phyloP scores from a whole-genome alignment of 2,797 vertebrate genomes.

The Potorous gilbertii region DNA sequence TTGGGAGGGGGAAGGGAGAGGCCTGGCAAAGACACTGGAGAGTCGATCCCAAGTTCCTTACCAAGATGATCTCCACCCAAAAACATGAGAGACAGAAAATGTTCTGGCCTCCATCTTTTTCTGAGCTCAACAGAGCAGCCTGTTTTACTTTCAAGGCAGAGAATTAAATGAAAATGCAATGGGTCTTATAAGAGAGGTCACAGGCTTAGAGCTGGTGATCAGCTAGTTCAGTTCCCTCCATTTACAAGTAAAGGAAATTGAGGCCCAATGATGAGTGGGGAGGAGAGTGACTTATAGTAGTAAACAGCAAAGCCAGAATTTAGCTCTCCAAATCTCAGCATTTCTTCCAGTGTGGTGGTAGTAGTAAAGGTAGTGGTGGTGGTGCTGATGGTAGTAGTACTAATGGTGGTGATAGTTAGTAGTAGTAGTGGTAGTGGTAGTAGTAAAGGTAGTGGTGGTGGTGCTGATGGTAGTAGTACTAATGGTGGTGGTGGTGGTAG shows the following conservation, averaged over 20 bases:
- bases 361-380: no score
- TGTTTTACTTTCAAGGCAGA: neutral
- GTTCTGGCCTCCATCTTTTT: neutral
- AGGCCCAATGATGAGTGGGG: neutral
- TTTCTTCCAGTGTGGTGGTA: neutral
- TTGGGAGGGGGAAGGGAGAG: neutral
- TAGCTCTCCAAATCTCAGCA: neutral
- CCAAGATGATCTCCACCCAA: neutral
- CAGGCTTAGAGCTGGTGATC: no score
- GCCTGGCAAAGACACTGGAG: neutral
- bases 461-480: no score
- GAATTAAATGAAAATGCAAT: neutral
- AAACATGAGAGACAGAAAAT: neutral
- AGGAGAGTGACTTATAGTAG: neutral
- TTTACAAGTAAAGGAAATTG: neutral
- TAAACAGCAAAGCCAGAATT: neutral
- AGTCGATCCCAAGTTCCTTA: neutral
- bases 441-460: no score
- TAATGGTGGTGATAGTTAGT: no score
- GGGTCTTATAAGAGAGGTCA: neutral
- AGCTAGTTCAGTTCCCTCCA: neutral
- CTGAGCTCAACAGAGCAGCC: neutral
- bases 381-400: no score
- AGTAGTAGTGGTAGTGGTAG: no score
- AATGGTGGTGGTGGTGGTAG: no score